Evolutionary conservation across 2,113 vertebrate genomes (phyloP).

Genomic region (Psilopogon haemacephalus): DNA sequence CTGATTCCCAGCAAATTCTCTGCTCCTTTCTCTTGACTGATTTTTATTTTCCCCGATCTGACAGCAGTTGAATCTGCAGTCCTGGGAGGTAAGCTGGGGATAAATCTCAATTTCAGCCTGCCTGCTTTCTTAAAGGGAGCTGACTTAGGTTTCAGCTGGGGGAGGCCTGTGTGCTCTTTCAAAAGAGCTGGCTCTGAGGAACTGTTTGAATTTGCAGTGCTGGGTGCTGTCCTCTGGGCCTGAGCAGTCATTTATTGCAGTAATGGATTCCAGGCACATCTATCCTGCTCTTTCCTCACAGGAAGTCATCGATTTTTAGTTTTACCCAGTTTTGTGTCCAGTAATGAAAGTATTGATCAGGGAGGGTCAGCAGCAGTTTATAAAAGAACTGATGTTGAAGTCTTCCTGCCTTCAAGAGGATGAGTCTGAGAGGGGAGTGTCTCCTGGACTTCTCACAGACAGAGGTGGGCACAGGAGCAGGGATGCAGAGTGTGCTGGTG

Average conservation of each 20-base stretch:
- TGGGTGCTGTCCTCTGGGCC: slow-evolving; percentile 5
- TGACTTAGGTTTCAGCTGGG: neutral
- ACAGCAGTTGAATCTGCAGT: slow-evolving; percentile 54
- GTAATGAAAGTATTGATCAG: slow-evolving; percentile 74
- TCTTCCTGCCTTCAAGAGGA: neutral
- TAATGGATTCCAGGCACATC: slow-evolving; percentile 20
- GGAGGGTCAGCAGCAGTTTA: slow-evolving; percentile 53
- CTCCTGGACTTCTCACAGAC: neutral
- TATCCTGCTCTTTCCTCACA: neutral
- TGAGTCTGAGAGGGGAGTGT: neutral
- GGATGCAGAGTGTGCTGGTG: neutral
- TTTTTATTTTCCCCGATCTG: slow-evolving; percentile 67
- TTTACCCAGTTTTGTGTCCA: slow-evolving; percentile 6
- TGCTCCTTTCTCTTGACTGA: slow-evolving; percentile 62
- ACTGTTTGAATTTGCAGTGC: neutral
- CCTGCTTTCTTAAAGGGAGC: slow-evolving; percentile 52
- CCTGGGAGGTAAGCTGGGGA: slow-evolving; percentile 64
- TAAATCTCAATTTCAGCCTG: slow-evolving; percentile 69
- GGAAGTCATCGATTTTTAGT: slow-evolving; percentile 59
- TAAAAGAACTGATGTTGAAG: slow-evolving; percentile 20
- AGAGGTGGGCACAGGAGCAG: neutral
- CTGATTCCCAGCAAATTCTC: slow-evolving; percentile 65
- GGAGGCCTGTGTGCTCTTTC: neutral
- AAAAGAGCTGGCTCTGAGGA: neutral
- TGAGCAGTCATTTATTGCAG: neutral